Base-by-base conservation (phyloP, 2,888 invertebrate species). In the Ectemnius continuus region DNA sequence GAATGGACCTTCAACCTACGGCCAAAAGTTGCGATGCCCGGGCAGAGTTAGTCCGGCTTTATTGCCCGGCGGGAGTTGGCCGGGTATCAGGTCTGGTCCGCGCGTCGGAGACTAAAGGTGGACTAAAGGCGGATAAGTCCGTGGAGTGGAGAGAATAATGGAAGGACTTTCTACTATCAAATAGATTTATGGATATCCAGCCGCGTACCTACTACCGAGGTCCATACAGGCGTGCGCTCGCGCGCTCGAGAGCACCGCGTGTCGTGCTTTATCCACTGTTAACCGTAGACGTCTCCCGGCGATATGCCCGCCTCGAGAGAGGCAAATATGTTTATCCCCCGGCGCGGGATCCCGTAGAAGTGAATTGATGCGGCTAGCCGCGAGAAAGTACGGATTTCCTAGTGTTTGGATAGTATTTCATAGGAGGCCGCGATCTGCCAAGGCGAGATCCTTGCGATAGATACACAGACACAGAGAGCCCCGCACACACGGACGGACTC, bases 111-210 rank as follows among this genome's bases (percentile, higher is more conserved):
- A 71, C 70, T 75, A 65, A 67, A 36, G 36, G 36, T 36, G 36
- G 36, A 36, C 36, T 36, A 78, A 66, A 72, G 76, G 14, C 79
- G 86, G 84, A 86, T 86, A 86, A 84, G 82, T 87, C 85, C 82
- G 73, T 80, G 76, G 81, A 81, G 84, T 76, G 82, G 75, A 78
- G 81, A 84, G 86, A 88, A 89, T 88, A 89, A 89, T 88, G 85
- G 86, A 85, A 81, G 85, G 84, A 89, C 90, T 90, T 89, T 90
- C 89, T 90, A 90, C 88, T 86, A 88, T 88, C 88, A 87, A 88
- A 84, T 86, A 89, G 89, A 89, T 90, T 90, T 89, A 90, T 90
- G 88, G 87, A 88, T 88, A 87, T 86, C 86, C 86, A 82, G 80
- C 81, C 83, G 81, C 57, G 83, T 82, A 82, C 80, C 80, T 75